Conservation (phyloP, 2,797 vertebrate genomes). For the Cossypha niveicapilla region DNA sequence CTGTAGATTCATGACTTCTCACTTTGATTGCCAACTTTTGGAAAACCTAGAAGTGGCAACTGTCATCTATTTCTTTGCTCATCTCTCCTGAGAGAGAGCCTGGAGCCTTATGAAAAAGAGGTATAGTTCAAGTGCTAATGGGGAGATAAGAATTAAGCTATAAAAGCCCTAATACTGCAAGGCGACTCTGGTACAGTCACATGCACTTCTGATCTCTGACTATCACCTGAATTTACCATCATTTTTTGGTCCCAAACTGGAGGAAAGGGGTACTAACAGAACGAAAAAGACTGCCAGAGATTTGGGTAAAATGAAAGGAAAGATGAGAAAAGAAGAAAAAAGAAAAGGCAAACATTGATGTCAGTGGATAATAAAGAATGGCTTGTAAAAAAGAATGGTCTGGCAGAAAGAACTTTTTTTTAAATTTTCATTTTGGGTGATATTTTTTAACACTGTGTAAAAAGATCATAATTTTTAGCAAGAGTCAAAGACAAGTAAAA, state of each 20-base stretch:
- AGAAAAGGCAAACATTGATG: not conserved
- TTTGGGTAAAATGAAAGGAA: not conserved
- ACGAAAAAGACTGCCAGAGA: not conserved
- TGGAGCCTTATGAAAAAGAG: conserved; percentile 23
- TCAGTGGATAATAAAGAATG: not conserved
- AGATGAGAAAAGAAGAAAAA: not conserved
- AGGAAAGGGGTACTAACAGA: not conserved
- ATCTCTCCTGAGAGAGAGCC: not conserved
- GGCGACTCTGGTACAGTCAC: not conserved
- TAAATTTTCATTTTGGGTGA: not conserved
- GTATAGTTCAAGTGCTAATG: conserved; percentile 13
- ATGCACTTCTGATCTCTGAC: not conserved
- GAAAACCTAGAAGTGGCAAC: conserved; percentile 35
- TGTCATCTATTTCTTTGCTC: conserved; percentile 19
- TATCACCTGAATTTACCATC: not conserved
- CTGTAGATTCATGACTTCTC: conserved; percentile 48
- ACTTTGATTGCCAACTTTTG: conserved; percentile 55
- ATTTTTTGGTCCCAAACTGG: not conserved
- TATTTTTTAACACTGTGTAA: not conserved
- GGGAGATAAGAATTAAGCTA: conserved; percentile 13
- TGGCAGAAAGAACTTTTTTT: not conserved
- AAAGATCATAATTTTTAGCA: not conserved
- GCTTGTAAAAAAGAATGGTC: not conserved
- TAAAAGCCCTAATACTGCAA: not conserved
- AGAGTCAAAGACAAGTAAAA: not conserved